Percentiles rank a stretch among this genome's conserved stretches.
phyloP scores from a whole-genome alignment of 2,888 invertebrate genomes.

The Eudemis profundana region DNA sequence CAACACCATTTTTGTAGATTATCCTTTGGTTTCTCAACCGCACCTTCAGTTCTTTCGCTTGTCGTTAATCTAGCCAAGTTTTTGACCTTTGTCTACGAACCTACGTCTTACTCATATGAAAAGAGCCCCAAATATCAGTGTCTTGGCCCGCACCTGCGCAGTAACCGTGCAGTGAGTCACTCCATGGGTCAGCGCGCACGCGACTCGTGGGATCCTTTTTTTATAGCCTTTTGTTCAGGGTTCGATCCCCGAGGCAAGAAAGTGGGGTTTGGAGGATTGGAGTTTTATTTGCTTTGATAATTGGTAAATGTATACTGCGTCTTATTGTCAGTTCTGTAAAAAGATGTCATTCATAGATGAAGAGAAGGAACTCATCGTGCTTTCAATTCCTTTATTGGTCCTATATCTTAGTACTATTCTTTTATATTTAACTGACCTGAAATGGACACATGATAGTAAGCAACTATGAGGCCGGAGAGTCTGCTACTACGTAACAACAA shows the following conservation, averaged over 20 bases:
- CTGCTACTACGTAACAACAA: too few relatives aligned
- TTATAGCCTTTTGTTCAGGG: conserved; percentile 42
- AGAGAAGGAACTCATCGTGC: too few relatives aligned
- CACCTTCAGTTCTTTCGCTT: too few relatives aligned
- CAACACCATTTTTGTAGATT: too few relatives aligned
- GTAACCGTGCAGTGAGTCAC: conserved; percentile 62
- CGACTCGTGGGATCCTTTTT: conserved; percentile 65
- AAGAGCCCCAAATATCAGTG: conserved; percentile 22
- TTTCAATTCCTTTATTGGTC: too few relatives aligned
- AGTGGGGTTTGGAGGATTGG: conserved; percentile 22
- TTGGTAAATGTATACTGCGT: neutral
- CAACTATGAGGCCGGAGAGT: too few relatives aligned
- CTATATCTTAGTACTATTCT: too few relatives aligned
- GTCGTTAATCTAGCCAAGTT: neutral
- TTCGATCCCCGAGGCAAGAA: conserved; percentile 39
- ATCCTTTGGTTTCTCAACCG: too few relatives aligned
- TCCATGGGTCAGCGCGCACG: conserved; percentile 61
- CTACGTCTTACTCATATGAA: neutral
- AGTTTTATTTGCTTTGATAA: conserved; percentile 3
- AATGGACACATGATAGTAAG: too few relatives aligned
- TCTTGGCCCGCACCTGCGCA: conserved; percentile 32
- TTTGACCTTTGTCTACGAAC: neutral
- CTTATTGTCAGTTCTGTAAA: neutral
- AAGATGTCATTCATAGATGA: too few relatives aligned
- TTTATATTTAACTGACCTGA: too few relatives aligned